A percentile compares a stretch with the other conserved stretches of the same genome.
Conservation (phyloP, 2,113 vertebrate genomes). For the Halichoerus grypus region DNA sequence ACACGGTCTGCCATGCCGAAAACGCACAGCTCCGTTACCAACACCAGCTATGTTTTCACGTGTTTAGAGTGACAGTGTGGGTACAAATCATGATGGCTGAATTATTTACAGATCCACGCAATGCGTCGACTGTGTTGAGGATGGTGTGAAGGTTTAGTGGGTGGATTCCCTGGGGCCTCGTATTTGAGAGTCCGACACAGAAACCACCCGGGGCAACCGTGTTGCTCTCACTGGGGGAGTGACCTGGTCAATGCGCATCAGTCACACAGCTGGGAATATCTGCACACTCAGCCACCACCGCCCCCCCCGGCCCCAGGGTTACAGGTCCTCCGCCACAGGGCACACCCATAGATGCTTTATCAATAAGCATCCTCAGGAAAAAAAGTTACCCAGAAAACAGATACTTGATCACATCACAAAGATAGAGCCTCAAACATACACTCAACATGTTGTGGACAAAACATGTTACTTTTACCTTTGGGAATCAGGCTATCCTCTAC, state of each 20-base stretch:
- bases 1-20: fast-evolving
- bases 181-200: too few species aligned
- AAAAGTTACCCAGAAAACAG: background rate
- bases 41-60: fast-evolving
- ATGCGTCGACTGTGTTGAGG: fast-evolving
- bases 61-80: background rate
- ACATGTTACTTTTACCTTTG: too few species aligned
- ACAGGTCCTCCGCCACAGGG: too few species aligned
- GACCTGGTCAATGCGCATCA: background rate
- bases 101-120: fast-evolving
- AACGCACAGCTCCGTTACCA: fast-evolving
- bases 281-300: background rate
- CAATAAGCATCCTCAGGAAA: background rate
- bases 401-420: fast-evolving
- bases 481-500: background rate
- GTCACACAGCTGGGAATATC: background rate
- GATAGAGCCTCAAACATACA: background rate
- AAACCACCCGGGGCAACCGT: too few species aligned
- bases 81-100: fast-evolving
- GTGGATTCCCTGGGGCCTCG: background rate
- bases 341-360: fast-evolving
- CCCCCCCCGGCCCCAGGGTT: background rate
- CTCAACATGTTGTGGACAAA: too few species aligned
- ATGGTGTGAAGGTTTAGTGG: background rate
- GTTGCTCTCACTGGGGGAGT: background rate